Conservation (phyloP, 2,888 invertebrate species). For the Teinopalpus imperialis region DNA sequence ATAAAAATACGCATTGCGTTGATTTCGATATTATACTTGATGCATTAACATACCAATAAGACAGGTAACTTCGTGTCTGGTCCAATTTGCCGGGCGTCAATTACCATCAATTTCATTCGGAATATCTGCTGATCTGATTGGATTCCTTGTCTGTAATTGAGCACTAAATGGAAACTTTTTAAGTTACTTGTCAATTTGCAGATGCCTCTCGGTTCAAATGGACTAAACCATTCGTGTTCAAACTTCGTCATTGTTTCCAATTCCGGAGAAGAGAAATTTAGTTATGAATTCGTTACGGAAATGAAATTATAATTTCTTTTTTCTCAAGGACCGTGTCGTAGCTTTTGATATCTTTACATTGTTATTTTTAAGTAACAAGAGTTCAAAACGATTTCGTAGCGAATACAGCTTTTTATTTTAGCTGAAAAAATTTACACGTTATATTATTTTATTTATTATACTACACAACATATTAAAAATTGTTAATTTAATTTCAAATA, state of each 20-base stretch:
- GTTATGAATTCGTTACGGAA: conserved; percentile 22
- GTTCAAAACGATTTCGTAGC: conserved; percentile 8
- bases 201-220: conserved; percentile 22
- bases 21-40: no score
- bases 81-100: conserved; percentile 35
- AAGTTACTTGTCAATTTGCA: conserved; percentile 36
- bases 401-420: not conserved
- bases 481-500: no score
- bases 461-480: no score
- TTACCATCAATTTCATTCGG: conserved; percentile 38
- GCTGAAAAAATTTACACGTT: no score
- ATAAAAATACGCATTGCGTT: no score
- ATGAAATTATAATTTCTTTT: conserved; percentile 13
- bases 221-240: not conserved
- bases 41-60: no score
- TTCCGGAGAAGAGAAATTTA: conserved; percentile 25
- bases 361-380: conserved; percentile 12
- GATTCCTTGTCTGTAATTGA: conserved; percentile 34
- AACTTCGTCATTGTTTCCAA: conserved; percentile 18
- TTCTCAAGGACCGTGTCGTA: conserved; percentile 5
- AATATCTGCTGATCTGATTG: conserved; percentile 30
- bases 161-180: conserved; percentile 40
- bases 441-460: no score
- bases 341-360: conserved; percentile 16
- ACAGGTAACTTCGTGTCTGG: conserved; percentile 28